Evolutionary conservation across 1,140 invertebrate genomes (phyloP), one percentile per base, ranked within the genome.

Genomic region (Chelonus insularis): DNA sequence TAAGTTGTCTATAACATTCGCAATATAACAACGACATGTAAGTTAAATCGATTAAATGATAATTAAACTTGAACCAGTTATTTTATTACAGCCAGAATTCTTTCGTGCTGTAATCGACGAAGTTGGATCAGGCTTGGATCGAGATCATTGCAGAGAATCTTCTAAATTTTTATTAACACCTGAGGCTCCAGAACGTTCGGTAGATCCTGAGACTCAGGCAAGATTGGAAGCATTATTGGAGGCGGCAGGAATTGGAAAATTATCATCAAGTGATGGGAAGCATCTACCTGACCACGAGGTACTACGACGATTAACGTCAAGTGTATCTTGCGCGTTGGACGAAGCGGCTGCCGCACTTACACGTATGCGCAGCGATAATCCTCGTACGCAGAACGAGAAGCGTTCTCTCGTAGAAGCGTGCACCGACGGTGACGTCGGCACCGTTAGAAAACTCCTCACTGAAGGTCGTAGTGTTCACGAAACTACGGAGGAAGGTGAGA

Each of bases 291-390:
- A 91, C 80, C 90, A 90, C 73, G 90, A 92, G 79, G 92, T 94
- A 58, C 83, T 95, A 41, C 83, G 91, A 68, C 87, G 91, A 66
- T 83, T 95, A 69, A 94, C 93, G 60, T 94, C 92, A 16, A 92
- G 90, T 68, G 93, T 96, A 56, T 95, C 92, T 69, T 94, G 92
- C 84, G 93, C 95, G 50, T 86, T 98, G 64, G 95, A 97, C 84
- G 95, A 97, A 84, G 95, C 95, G 47, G 95, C 95, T 51, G 94
- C 95, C 66, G 94, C 95, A 57, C 85, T 97, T 45, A 97, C 94
- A 54, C 89, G 94, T 74, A 97, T 97, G 95, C 88, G 94, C 71
- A 91, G 88, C 74, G 94, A 95, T 76, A 90, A 86, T 69, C 84
- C 86, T 60, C 84, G 84, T 25, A 76, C 77, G 59, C 76, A 77